Percentiles rank a stretch among this genome's conserved stretches.
Evolutionary conservation across 2,888 invertebrate genomes (phyloP).

Genomic region (Lasioglossum morio): DNA sequence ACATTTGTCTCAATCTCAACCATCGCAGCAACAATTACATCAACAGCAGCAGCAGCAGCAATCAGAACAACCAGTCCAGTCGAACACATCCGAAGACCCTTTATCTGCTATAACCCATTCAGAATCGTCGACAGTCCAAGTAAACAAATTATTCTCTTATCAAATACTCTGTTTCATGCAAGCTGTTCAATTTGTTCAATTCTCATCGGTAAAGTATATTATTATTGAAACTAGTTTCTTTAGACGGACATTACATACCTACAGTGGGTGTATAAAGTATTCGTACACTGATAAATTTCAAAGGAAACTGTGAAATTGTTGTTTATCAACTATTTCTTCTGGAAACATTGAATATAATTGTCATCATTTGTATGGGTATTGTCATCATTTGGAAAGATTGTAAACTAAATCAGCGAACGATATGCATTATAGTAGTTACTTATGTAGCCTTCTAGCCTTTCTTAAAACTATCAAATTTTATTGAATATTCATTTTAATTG

Average conservation of each 20-base stretch:
- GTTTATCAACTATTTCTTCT: no score
- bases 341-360: no score
- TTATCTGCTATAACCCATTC: slow-evolving; percentile 61
- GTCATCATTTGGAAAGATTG: not conserved
- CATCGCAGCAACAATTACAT: slow-evolving; percentile 66
- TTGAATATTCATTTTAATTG: not conserved
- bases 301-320: no score
- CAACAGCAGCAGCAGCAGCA: slow-evolving; percentile 59
- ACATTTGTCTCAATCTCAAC: slow-evolving; percentile 75
- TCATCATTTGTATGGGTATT: no score
- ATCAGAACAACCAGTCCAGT: slow-evolving; percentile 52
- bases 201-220: not conserved
- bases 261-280: no score
- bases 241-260: not conserved
- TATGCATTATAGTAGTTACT: no score
- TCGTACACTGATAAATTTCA: no score
- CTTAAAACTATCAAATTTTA: not conserved
- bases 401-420: not conserved
- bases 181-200: not conserved
- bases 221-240: not conserved
- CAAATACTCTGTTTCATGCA: not conserved
- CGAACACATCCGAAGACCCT: slow-evolving; percentile 52
- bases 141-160: slow-evolving; percentile 54
- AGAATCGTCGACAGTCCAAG: slow-evolving; percentile 73
- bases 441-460: not conserved